These are phyloP conservation scores for Lates japonicus DNA, from an alignment of 2,797 vertebrate species.

Conservation along the genomic window DNA sequence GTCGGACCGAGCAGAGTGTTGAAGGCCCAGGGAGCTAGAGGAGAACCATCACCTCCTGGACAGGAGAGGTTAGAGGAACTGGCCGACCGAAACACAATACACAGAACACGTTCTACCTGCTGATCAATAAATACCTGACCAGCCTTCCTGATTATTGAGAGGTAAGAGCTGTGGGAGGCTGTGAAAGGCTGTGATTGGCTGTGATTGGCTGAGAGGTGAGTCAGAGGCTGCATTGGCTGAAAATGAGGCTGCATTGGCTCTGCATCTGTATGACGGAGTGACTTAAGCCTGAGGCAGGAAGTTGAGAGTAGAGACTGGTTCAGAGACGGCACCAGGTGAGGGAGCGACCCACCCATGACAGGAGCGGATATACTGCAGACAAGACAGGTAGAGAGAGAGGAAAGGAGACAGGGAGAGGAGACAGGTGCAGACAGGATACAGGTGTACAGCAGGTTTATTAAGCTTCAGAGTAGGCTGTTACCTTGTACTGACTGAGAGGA, in stretches of 20 bases:
- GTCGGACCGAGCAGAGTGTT: constrained; percentile 83
- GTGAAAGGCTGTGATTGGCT: too few relatives aligned
- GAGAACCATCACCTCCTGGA: constrained; percentile 77
- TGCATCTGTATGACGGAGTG: constrained; percentile 85
- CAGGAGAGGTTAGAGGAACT: constrained; percentile 87
- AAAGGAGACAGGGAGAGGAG: too few relatives aligned
- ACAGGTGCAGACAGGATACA: constrained; percentile 1
- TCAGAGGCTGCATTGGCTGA: not conserved
- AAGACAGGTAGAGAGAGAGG: too few relatives aligned
- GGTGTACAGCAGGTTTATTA: not conserved
- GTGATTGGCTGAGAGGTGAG: too few relatives aligned
- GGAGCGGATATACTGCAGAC: constrained; percentile 84
- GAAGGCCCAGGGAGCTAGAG: constrained; percentile 85
- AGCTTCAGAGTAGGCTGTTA: constrained; percentile 35
- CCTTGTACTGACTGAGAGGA: constrained; percentile 90
- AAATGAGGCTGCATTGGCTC: not conserved
- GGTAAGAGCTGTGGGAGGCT: too few relatives aligned
- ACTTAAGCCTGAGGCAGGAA: constrained; percentile 86
- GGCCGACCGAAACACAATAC: constrained; percentile 80
- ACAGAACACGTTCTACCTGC: not conserved
- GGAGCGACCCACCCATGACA: constrained; percentile 85
- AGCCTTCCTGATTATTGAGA: not conserved
- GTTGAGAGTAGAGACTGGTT: constrained; percentile 87
- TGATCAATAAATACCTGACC: too few relatives aligned
- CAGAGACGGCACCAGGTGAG: constrained; percentile 89